These are phyloP conservation scores for Zelostemma sp. DNA, from an alignment of 1,140 invertebrate genomes.

Conservation along the genomic window DNA sequence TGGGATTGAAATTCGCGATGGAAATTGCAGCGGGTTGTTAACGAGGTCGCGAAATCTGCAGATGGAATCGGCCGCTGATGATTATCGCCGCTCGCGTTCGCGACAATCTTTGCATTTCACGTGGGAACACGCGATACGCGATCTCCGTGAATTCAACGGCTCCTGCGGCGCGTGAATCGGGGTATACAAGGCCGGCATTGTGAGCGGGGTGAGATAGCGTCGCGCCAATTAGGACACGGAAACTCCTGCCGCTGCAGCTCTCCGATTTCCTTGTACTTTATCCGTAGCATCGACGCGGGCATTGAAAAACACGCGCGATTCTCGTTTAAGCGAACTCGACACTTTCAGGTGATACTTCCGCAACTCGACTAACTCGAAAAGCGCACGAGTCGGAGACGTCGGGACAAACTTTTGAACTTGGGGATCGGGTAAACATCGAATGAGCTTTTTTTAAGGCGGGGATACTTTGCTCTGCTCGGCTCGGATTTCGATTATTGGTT, in stretches of 20 bases:
- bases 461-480: no score
- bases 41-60: no score
- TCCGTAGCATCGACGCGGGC: neutral
- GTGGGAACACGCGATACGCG: slow-evolving; percentile 7
- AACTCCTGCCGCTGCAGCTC: slow-evolving; percentile 1
- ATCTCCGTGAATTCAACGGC: slow-evolving; percentile 5
- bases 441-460: neutral
- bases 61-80: no score
- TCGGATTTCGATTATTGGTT: neutral
- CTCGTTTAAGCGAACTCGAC: slow-evolving; percentile 12
- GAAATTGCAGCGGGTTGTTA: no score
- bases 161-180: slow-evolving; percentile 3
- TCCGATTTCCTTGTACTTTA: slow-evolving; percentile 8
- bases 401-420: neutral
- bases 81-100: slow-evolving; percentile 2
- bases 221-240: slow-evolving; percentile 10
- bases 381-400: neutral
- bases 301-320: slow-evolving; percentile 12
- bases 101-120: slow-evolving; percentile 11
- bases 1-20: no score
- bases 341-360: slow-evolving; percentile 1
- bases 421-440: neutral
- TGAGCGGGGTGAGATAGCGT: neutral
- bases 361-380: neutral
- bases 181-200: slow-evolving; percentile 6